phyloP scores from a whole-genome alignment of 2,113 vertebrate species.

The Cephalophus harveyi region DNA sequence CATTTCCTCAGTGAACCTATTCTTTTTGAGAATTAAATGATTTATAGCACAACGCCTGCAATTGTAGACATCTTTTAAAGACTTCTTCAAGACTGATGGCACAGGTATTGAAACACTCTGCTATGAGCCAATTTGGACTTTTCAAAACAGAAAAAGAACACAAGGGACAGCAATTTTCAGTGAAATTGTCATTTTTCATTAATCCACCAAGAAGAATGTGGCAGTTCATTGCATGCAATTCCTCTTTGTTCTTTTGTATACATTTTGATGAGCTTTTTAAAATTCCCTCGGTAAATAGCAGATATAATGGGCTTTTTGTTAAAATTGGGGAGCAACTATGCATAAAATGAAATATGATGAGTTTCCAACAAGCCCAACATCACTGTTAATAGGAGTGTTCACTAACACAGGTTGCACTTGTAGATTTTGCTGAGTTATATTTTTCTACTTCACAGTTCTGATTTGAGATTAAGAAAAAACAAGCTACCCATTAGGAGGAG shows the following conservation, averaged over 20 bases:
- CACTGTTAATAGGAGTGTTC: background rate
- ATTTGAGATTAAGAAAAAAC: background rate
- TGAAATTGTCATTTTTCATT: constrained; percentile 52
- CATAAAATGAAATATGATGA: constrained; percentile 62
- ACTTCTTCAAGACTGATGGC: constrained; percentile 29
- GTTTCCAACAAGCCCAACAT: background rate
- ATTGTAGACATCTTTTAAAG: background rate
- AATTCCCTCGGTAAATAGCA: constrained; percentile 45
- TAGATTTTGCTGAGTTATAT: constrained; percentile 19
- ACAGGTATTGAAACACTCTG: constrained; percentile 9
- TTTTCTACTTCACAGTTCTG: constrained; percentile 17
- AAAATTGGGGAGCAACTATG: constrained; percentile 48
- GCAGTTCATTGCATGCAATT: constrained; percentile 10
- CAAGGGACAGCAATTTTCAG: constrained; percentile 27
- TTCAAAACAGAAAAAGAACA: constrained; percentile 49
- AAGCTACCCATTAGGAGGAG: background rate
- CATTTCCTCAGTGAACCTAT: background rate
- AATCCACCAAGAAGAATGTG: constrained; percentile 18
- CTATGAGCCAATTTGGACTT: constrained; percentile 31
- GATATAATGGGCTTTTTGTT: constrained; percentile 50
- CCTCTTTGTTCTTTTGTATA: constrained; percentile 44
- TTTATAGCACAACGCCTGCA: background rate
- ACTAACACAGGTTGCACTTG: background rate
- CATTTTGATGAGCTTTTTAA: constrained; percentile 49
- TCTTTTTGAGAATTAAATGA: constrained; percentile 22